Evolutionary conservation across 2,797 vertebrate species (phyloP).

Genomic region (Microctenopoma steveboyesi): DNA sequence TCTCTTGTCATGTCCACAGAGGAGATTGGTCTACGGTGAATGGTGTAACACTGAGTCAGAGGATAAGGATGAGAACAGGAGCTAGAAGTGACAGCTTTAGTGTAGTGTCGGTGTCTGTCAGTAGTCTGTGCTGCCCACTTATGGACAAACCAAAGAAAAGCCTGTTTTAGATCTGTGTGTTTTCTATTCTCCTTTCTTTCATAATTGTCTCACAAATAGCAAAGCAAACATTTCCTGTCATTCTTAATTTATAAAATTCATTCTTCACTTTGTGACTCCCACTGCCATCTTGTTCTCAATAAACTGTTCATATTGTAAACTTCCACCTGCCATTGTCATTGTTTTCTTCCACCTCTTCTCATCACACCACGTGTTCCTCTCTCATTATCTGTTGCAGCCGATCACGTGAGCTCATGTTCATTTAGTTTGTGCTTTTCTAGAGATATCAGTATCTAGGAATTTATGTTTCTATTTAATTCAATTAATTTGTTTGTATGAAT

Average conservation of each 20-base stretch:
- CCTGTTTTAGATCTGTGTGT: neutral
- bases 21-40: conserved; percentile 86
- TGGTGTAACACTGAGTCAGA: conserved; percentile 85
- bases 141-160: conserved; percentile 9
- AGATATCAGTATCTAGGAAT: neutral
- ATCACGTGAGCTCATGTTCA: neutral
- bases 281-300: conserved; percentile 59
- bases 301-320: conserved; percentile 62
- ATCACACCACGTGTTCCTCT: neutral
- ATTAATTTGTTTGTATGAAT: neutral
- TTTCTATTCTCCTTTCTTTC: neutral
- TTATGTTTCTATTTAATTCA: neutral
- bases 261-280: neutral
- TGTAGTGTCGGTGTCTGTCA: conserved; percentile 31
- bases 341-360: conserved; percentile 46
- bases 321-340: conserved; percentile 37
- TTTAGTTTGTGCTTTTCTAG: neutral
- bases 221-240: conserved; percentile 1
- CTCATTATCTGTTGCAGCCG: neutral
- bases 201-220: neutral
- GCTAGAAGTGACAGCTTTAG: conserved; percentile 47
- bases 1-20: conserved; percentile 92
- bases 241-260: conserved; percentile 1
- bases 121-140: neutral
- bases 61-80: conserved; percentile 86